Conservation (phyloP, 2,888 invertebrate species). For the Tenthredo amoena region DNA sequence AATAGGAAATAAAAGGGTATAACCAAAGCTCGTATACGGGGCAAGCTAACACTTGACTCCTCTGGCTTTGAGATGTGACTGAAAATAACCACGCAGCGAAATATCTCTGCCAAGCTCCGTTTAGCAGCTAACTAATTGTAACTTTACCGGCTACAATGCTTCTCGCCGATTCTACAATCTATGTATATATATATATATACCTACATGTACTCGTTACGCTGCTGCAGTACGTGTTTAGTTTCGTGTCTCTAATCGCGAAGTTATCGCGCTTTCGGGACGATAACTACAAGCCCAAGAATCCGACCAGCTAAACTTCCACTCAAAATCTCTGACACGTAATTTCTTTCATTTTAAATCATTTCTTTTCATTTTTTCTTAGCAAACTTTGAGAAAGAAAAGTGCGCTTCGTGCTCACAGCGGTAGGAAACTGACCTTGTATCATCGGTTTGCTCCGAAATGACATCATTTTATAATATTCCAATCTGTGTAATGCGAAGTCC, state of each 20-base stretch:
- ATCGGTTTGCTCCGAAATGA: too few relatives aligned
- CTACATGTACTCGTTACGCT: neutral
- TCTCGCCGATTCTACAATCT: conserved; percentile 16
- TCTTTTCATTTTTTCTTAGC: too few relatives aligned
- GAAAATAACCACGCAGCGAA: conserved; percentile 39
- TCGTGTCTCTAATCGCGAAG: neutral
- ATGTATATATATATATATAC: neutral
- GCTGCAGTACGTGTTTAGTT: conserved; percentile 9
- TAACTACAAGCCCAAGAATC: neutral
- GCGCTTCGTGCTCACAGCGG: too few relatives aligned
- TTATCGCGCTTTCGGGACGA: neutral
- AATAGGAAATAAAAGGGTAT: conserved; percentile 21
- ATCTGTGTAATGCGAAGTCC: neutral
- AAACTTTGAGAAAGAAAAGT: too few relatives aligned
- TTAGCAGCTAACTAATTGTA: conserved; percentile 47
- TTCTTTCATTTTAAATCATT: too few relatives aligned
- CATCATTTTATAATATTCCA: too few relatives aligned
- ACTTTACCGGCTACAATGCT: conserved; percentile 19
- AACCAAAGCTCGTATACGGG: neutral
- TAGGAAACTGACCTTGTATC: too few relatives aligned
- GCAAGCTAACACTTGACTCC: conserved; percentile 34
- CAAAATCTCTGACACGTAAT: neutral
- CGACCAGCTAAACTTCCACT: neutral
- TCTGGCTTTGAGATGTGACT: conserved; percentile 28
- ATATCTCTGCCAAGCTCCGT: conserved; percentile 46